Evolutionary conservation across 2,888 invertebrate species (phyloP), one percentile per base, ranked within the genome.

Genomic region (Drosophila setosimentum): DNA sequence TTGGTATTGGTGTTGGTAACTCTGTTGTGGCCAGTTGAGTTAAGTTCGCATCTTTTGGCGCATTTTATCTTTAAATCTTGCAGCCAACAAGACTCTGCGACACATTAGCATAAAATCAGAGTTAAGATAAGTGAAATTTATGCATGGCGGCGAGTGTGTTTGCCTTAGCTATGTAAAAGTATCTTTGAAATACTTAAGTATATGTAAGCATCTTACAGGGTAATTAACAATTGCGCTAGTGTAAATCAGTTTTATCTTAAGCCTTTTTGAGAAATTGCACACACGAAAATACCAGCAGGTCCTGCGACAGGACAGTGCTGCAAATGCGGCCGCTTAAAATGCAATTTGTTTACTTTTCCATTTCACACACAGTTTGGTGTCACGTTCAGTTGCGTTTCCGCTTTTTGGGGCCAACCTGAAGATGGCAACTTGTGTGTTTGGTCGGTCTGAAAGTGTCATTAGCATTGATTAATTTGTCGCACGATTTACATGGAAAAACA

Each of bases 401-500:
- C 69, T 33, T 42, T 48, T 67, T 27, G 73, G 61, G 13, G 27
- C 62, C 40, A 67, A 83, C 83, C 81, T 80, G 86, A 73, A 73
- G 68, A 51, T 81, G 81, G 78, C 72, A 77, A 73, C 73, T 76
- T 45, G 45, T 45, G 45, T 76, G 80, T 78, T 80, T 69, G 55
- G 55, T 76, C 68, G 70, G 73, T 69, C 79, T 74, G 78, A 87
- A 91, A 89, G 91, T 93, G 92, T 93, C 93, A 93, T 93, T 93
- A 93, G 92, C 93, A 93, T 93, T 93, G 93, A 93, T 93, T 93
- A 93, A 93, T 93, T 93, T 87, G 89, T 91, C 80, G 70, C 80
- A 80, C 77, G 87, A 92, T 92, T 90, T 91, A 89, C 88, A 88
- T 87, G 87, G 81, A 73, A 85, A 90, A 91, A 91, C 91, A 89